Evolutionary conservation across 2,113 vertebrate genomes (phyloP).

Genomic region (Jaculus jaculus): DNA sequence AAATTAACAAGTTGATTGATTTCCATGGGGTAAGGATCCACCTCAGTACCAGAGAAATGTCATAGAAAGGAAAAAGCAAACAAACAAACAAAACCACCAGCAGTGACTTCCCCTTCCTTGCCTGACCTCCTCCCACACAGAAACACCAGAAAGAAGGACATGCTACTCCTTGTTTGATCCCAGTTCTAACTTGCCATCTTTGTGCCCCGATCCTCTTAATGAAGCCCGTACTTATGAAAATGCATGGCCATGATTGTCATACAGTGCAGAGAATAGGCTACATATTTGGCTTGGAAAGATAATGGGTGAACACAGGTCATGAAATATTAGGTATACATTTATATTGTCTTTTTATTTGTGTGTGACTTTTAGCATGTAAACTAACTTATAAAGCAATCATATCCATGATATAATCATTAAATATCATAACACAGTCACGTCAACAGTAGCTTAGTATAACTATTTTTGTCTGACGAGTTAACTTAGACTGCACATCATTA

Average conservation of each 20-base stretch:
- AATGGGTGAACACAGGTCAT: constrained; percentile 42
- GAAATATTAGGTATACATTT: constrained; percentile 23
- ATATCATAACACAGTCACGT: not conserved
- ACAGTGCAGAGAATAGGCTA: constrained; percentile 32
- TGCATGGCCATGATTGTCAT: constrained; percentile 52
- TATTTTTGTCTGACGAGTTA: constrained; percentile 41
- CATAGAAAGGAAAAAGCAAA: constrained; percentile 41
- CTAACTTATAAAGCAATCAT: constrained; percentile 30
- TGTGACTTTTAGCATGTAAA: constrained; percentile 27
- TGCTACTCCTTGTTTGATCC: not conserved
- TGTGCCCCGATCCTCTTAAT: not conserved
- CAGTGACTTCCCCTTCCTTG: not conserved
- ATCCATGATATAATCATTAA: constrained; percentile 1
- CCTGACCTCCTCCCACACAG: not conserved
- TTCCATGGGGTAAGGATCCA: not conserved
- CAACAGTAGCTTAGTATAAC: not conserved
- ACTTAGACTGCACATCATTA: constrained; percentile 4
- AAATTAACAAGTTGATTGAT: constrained; percentile 19
- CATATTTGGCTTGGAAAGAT: constrained; percentile 15
- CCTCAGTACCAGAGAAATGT: not conserved
- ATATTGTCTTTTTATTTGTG: no score
- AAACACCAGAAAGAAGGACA: not conserved
- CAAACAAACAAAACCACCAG: no score
- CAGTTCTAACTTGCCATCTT: not conserved
- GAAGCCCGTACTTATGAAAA: constrained; percentile 16